Percentiles rank a stretch among this genome's conserved stretches.
Conservation (phyloP, 2,797 vertebrate species). For the Crenuchus spilurus region DNA sequence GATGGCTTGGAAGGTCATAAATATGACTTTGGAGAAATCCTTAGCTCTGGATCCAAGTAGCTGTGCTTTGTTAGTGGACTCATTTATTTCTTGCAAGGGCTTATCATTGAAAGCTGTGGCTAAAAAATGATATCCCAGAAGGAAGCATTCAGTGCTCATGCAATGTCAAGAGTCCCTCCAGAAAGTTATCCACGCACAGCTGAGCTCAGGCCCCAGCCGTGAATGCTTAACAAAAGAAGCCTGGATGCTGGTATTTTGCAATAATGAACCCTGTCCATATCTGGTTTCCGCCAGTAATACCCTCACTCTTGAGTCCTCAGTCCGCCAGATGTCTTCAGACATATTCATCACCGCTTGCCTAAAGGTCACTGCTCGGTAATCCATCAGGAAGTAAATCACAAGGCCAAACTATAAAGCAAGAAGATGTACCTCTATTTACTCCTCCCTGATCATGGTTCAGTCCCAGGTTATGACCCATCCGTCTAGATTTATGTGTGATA, state of each 20-base stretch:
- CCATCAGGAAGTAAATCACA: slow-evolving; percentile 87
- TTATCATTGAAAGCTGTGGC: slow-evolving; percentile 59
- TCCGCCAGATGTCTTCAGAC: slow-evolving; percentile 93
- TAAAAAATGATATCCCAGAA: slow-evolving; percentile 35
- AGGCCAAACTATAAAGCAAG: slow-evolving; percentile 64
- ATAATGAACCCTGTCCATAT: slow-evolving; percentile 76
- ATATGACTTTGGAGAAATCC: slow-evolving; percentile 64
- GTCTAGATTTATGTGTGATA: slow-evolving; percentile 59
- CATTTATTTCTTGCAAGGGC: slow-evolving; percentile 63
- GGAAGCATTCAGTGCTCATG: slow-evolving; percentile 16
- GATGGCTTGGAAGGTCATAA: slow-evolving; percentile 68
- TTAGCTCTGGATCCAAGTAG: slow-evolving; percentile 62
- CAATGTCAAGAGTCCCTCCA: not conserved
- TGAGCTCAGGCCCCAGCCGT: slow-evolving; percentile 52
- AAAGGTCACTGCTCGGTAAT: slow-evolving; percentile 90
- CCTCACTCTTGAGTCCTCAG: slow-evolving; percentile 84
- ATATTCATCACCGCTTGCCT: slow-evolving; percentile 90
- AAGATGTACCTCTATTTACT: slow-evolving; percentile 56
- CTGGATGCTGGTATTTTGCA: slow-evolving; percentile 74
- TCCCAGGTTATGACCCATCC: slow-evolving; percentile 64
- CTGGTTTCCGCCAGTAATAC: slow-evolving; percentile 85
- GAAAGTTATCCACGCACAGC: slow-evolving; percentile 18
- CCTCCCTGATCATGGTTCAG: slow-evolving; percentile 58
- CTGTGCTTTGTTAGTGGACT: slow-evolving; percentile 67
- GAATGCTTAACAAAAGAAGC: slow-evolving; percentile 77